Evolutionary conservation across 2,797 vertebrate genomes (phyloP), one percentile per base, ranked within the genome.

Genomic region (Mallotus villosus): DNA sequence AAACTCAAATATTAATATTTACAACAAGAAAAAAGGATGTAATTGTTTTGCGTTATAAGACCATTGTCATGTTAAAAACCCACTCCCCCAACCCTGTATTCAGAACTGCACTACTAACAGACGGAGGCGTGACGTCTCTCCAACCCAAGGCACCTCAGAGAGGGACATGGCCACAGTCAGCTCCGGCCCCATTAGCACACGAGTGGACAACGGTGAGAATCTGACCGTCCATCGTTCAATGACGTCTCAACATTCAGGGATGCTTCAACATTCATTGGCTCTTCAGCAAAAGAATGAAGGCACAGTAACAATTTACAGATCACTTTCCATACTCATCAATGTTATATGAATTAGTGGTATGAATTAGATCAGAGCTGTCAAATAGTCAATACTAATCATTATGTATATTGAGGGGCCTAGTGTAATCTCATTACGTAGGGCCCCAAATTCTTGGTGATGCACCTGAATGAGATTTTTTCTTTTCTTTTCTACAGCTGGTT

Each of bases 141-240:
- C 78, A 0, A 16, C 46, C 16, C 24, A 81, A 22, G 80, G 2
- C 22, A 88, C 88, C 4, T 65, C 76, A 1, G 90, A 92, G 66
- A 92, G 85, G 4, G 85, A 90, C 32, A 64, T 68, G 6, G 88
- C 91, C 68, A 93, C 86, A 0, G 78, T 92, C 63, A 90, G 27
- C 75, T 92, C 91, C 0, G 81, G 85, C 6, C 84, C 83, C 63
- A 90, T 93, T 74, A 71, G 25, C 22, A 87, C 59, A 49, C 82
- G 67, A 34, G 29, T 78, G 19, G 79, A 86, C 51, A 74, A 63
- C 0, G 88, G 91, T 91, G 68, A 88, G 83, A 68, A 64, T 14
- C 9, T 46, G 4, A 34, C 34, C 0, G 27, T 29, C 63, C 8
- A 27, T 58, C 60, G 32, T 55, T 17, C 34, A 41, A 16, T 70